Evolutionary conservation across 2,888 invertebrate species (phyloP), one percentile per base, ranked within the genome.

Genomic region (Acronicta psi): DNA sequence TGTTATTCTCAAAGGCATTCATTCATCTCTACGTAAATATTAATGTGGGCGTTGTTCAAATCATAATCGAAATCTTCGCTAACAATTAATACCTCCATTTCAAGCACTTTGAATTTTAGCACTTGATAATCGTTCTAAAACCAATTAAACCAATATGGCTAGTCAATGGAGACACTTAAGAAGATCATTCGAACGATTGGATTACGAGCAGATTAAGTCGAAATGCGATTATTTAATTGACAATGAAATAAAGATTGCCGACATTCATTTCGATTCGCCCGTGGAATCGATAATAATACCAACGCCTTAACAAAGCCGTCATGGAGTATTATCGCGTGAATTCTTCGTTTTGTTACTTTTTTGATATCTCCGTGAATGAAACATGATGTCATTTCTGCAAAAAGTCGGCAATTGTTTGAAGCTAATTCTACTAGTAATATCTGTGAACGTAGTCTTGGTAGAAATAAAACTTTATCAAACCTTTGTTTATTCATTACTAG

Each of bases 201-300:
- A 73, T 70, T 70, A 65, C 70, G 52, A 70, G 53, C 56, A 58
- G 62, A 68, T 68, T 62, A 70, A 71, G 53, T 57, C 60, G 50
- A 76, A 78, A 79, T 70, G 68, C 62, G 65, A 75, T 81, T 79
- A 76, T 71, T 77, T 72, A 80, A 84, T 82, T 80, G 72, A 75
- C 73, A 76, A 69, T 68, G 73, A 79, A 76, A 80, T 75, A 75
- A 81, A 75, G 59, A 77, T 79, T 75, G 73, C 70, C 65, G 75
- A 75, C 80, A 77, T 75, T 79, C 62, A 66, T 74, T 81, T 79
- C 52, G 59, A 73, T 59, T 64, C 57, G 63, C 70, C 29, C 88
- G 85, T 89, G 80, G 81, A 87, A 91, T 91, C 75, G 82, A 74
- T 90, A 89, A 90, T 90, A 81, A 84, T 82, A 69, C 68, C 61